A percentile compares a stretch with the other conserved stretches of the same genome.
phyloP scores from a whole-genome alignment of 2,797 vertebrate genomes.

The Macroramphosus scolopax region DNA sequence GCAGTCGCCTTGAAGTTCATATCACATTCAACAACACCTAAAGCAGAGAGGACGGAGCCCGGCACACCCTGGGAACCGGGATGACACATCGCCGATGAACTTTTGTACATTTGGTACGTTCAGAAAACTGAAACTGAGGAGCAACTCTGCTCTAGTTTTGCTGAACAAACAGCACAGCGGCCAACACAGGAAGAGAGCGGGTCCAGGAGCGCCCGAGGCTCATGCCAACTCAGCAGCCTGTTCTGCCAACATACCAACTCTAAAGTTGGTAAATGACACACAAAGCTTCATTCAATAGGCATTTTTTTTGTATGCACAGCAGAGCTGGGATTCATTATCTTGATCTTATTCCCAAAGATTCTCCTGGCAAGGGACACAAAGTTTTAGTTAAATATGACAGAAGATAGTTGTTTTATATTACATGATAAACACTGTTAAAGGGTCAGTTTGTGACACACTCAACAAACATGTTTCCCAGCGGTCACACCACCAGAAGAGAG shows the following conservation, averaged over 20 bases:
- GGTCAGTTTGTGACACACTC: too few species aligned
- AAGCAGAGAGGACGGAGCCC: too few species aligned
- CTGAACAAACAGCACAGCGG: constrained; percentile 44
- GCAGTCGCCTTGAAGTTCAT: too few species aligned
- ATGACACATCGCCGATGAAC: neutral
- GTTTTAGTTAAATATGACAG: neutral
- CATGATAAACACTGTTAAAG: too few species aligned
- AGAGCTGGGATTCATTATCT: constrained; percentile 5
- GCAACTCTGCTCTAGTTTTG: constrained; percentile 33
- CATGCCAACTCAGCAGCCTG: constrained; percentile 36
- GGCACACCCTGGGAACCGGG: neutral
- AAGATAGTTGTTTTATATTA: too few species aligned
- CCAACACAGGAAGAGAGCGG: constrained; percentile 52
- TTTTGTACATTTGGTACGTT: neutral
- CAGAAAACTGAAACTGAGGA: constrained; percentile 15
- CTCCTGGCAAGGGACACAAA: neutral
- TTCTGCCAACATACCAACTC: constrained; percentile 45
- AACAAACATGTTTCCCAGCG: too few species aligned
- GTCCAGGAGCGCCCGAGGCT: constrained; percentile 41
- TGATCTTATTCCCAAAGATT: neutral
- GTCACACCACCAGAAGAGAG: too few species aligned
- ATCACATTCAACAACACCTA: too few species aligned
- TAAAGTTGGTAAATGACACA: constrained; percentile 21
- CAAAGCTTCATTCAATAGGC: constrained; percentile 24
- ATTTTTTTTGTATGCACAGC: constrained; percentile 16